These are phyloP conservation scores for Tetraodon nigroviridis DNA, from an alignment of 2,113 vertebrate species.

Conservation along the genomic window DNA sequence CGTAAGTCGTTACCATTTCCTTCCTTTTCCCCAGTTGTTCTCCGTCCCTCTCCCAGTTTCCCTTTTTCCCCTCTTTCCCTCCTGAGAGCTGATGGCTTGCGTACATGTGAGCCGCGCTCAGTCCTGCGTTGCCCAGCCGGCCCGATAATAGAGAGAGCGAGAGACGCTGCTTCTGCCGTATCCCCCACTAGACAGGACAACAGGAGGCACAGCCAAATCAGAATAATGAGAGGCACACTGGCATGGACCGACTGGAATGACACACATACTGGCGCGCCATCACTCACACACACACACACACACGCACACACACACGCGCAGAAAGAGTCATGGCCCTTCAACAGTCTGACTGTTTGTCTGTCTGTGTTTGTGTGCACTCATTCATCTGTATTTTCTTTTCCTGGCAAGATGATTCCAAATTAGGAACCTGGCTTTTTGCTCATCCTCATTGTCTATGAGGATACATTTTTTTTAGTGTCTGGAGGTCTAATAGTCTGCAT, in stretches of 20 bases:
- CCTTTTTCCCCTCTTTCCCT: constrained; percentile 25
- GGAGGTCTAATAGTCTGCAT: constrained; percentile 7
- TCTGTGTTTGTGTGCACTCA: constrained; percentile 57
- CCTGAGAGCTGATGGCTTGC: constrained; percentile 49
- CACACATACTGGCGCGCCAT: constrained; percentile 52
- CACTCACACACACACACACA: constrained; percentile 17
- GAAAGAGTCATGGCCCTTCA: constrained; percentile 43
- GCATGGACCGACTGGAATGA: constrained; percentile 62
- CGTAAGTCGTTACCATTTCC: neutral
- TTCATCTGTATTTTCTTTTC: constrained; percentile 59
- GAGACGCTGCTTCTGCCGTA: constrained; percentile 63
- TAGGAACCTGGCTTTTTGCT: constrained; percentile 49
- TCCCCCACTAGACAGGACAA: constrained; percentile 65
- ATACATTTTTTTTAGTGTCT: constrained; percentile 25
- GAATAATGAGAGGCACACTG: constrained; percentile 74
- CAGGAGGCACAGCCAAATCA: constrained; percentile 69
- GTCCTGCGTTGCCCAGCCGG: constrained; percentile 54
- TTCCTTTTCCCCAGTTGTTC: constrained; percentile 14
- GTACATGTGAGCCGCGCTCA: constrained; percentile 52
- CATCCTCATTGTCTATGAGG: constrained; percentile 36
- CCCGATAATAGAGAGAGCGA: constrained; percentile 60
- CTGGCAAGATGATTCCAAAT: constrained; percentile 60
- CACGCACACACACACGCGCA: constrained; percentile 21
- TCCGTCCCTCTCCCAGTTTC: neutral
- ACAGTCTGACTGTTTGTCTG: constrained; percentile 67